A percentile compares a stretch with the other conserved stretches of the same genome.
Conservation (phyloP, 2,888 invertebrate genomes). For the Monopis laevigella region DNA sequence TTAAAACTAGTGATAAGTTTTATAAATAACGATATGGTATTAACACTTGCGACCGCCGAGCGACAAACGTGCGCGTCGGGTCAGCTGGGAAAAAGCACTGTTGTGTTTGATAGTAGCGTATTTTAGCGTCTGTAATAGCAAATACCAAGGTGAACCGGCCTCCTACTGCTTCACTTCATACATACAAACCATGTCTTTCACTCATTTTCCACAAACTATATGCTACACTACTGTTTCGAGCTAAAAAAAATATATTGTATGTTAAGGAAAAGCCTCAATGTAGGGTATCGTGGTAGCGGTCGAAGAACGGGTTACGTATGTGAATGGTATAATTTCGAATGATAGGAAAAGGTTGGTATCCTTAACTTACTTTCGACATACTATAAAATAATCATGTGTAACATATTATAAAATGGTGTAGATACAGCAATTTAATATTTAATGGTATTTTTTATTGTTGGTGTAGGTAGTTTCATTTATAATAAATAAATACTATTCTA, state of each 20-base stretch:
- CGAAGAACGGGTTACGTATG: too few species aligned
- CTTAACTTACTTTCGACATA: conserved; percentile 29
- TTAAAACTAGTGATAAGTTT: not conserved
- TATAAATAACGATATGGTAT: conserved; percentile 8
- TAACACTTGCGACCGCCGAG: not conserved
- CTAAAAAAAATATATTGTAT: too few species aligned
- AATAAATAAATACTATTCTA: too few species aligned
- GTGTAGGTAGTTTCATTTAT: too few species aligned
- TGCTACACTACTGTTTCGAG: conserved; percentile 30
- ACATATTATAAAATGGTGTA: too few species aligned
- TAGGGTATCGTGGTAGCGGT: too few species aligned
- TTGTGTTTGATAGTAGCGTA: conserved; percentile 56
- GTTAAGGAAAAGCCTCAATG: too few species aligned
- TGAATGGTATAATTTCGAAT: too few species aligned
- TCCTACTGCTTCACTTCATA: conserved; percentile 29
- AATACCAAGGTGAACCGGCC: conserved; percentile 49
- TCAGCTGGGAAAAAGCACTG: conserved; percentile 46
- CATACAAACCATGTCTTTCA: conserved; percentile 33
- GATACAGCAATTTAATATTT: too few species aligned
- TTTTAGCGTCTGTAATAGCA: conserved; percentile 57
- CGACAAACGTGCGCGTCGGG: conserved; percentile 34
- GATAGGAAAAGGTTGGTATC: conserved; percentile 30
- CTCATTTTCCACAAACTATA: conserved; percentile 20
- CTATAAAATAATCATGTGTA: not conserved
- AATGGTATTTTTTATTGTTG: too few species aligned